A percentile compares a stretch with the other conserved stretches of the same genome.
phyloP scores from a whole-genome alignment of 2,888 invertebrate species.

The Lasius platythorax region DNA sequence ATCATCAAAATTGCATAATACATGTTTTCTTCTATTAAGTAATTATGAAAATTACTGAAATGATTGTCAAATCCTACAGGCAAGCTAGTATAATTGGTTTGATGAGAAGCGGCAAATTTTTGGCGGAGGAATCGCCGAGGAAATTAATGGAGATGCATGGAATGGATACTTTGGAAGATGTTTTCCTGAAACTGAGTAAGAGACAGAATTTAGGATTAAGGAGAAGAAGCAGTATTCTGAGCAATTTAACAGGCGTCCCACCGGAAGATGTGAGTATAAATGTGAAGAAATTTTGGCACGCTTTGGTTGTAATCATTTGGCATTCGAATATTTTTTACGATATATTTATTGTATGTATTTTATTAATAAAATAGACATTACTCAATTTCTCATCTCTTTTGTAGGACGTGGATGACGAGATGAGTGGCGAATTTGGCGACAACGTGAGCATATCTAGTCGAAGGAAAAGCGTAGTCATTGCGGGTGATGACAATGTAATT shows the following conservation, averaged over 20 bases:
- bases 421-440: conserved; percentile 95
- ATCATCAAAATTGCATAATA: neutral
- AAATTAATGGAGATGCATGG: conserved; percentile 91
- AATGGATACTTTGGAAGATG: conserved; percentile 92
- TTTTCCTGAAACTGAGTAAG: conserved; percentile 93
- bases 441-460: conserved; percentile 93
- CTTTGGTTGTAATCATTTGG: neutral
- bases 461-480: conserved; percentile 89
- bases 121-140: conserved; percentile 94
- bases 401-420: conserved; percentile 87
- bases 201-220: conserved; percentile 94
- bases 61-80: neutral
- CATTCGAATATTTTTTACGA: neutral
- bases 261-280: conserved; percentile 82
- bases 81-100: conserved; percentile 94
- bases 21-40: neutral
- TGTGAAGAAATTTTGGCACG: neutral
- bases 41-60: neutral
- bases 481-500: conserved; percentile 80
- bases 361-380: neutral
- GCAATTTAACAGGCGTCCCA: conserved; percentile 88
- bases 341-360: neutral
- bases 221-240: conserved; percentile 92
- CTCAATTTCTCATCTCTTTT: neutral
- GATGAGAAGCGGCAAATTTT: conserved; percentile 93